These are phyloP conservation scores for Anthoscopus minutus DNA, from an alignment of 2,113 vertebrate species.

Conservation along the genomic window DNA sequence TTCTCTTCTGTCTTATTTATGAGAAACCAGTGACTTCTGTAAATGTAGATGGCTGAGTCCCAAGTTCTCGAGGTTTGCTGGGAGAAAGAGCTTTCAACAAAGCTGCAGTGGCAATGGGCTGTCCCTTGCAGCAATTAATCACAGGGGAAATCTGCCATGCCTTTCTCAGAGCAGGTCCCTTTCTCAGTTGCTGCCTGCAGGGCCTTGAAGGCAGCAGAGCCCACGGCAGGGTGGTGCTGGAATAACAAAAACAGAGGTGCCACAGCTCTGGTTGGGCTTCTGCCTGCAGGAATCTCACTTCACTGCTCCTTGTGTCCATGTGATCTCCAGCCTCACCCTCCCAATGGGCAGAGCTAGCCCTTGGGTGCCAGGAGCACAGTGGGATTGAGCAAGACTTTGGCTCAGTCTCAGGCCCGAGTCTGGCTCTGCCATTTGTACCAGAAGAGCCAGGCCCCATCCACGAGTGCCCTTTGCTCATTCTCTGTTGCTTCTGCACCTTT, in stretches of 20 bases:
- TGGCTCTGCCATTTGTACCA: fast-evolving
- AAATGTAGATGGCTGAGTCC: slow-evolving; percentile 8
- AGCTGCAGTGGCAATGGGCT: not conserved
- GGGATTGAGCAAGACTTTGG: not conserved
- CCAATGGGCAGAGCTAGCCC: not conserved
- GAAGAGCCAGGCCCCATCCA: not conserved
- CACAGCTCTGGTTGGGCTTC: not conserved
- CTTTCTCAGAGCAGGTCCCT: slow-evolving; percentile 14
- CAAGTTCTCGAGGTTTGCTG: not conserved
- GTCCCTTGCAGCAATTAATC: not conserved
- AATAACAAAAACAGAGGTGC: not conserved
- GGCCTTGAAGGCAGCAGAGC: not conserved
- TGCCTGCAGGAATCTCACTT: not conserved
- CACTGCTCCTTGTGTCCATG: not conserved
- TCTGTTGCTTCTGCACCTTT: not conserved
- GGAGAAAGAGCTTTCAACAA: slow-evolving; percentile 8
- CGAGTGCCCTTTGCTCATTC: fast-evolving
- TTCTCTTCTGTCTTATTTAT: slow-evolving; percentile 19
- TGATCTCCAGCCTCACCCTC: not conserved
- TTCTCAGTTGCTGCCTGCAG: not conserved
- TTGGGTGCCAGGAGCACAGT: not conserved
- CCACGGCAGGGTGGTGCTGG: not conserved
- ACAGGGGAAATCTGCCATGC: not conserved
- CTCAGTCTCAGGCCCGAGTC: not conserved
- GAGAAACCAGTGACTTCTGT: slow-evolving; percentile 28